phyloP scores from a whole-genome alignment of 2,797 vertebrate species.

The Sebastes reedi region DNA sequence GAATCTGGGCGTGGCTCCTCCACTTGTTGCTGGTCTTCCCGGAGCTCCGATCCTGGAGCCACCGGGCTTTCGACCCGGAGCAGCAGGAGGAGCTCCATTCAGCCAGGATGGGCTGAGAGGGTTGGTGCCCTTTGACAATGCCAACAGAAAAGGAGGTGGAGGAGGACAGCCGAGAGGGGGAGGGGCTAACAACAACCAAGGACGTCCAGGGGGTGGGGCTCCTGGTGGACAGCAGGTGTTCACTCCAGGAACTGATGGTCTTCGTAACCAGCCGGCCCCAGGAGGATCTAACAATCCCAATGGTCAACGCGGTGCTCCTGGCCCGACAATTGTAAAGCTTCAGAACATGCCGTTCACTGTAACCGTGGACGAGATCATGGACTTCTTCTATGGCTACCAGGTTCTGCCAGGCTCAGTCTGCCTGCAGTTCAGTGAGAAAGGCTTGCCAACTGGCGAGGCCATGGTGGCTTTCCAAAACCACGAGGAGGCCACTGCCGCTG shows the following conservation, averaged over 20 bases:
- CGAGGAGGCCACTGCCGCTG: conserved; percentile 95
- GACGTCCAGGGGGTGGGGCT: conserved; percentile 58
- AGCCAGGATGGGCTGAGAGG: conserved; percentile 81
- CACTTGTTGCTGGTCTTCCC: conserved; percentile 88
- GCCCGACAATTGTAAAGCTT: conserved; percentile 95
- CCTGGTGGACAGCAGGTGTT: conserved; percentile 77
- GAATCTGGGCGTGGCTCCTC: conserved; percentile 82
- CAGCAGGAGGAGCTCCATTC: conserved; percentile 85
- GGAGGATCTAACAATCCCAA: conserved; percentile 88
- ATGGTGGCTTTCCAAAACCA: conserved; percentile 99
- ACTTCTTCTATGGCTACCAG: conserved; percentile 99
- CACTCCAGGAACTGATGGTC: conserved; percentile 85
- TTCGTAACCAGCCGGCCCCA: conserved; percentile 87
- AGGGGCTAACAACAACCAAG: conserved; percentile 73
- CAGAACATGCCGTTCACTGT: conserved; percentile 99
- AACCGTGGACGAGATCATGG: conserved; percentile 97
- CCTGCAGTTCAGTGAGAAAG: conserved; percentile 97
- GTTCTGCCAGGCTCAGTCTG: conserved; percentile 96
- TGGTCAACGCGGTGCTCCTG: conserved; percentile 50
- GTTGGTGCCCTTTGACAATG: conserved; percentile 86
- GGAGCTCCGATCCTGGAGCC: conserved; percentile 90
- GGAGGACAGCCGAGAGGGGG: conserved; percentile 85
- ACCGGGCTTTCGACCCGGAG: conserved; percentile 89
- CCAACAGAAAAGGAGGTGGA: conserved; percentile 78
- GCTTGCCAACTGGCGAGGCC: conserved; percentile 96